A percentile compares a stretch with the other conserved stretches of the same genome.
Conservation (phyloP, 2,113 vertebrate genomes). For the Cheirogaleus medius region DNA sequence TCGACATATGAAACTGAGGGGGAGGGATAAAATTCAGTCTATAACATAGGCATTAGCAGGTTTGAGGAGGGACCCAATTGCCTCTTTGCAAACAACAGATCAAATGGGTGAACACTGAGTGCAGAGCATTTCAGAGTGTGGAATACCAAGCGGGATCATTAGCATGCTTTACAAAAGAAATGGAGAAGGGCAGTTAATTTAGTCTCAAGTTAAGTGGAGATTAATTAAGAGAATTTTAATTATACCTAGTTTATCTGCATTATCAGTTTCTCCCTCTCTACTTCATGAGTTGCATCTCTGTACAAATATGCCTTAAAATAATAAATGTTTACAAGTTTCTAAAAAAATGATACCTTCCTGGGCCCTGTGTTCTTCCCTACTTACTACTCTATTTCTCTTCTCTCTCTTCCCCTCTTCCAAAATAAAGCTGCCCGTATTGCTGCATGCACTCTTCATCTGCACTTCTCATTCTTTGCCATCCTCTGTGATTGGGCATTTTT, state of each 20-base stretch:
- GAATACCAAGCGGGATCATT: background rate
- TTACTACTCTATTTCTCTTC: background rate
- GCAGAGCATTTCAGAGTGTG: background rate
- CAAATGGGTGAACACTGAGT: background rate
- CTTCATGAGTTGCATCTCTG: background rate
- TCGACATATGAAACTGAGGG: background rate
- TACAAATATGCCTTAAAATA: background rate
- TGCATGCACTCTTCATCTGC: no score
- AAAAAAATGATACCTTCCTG: background rate
- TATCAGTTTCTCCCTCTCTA: background rate
- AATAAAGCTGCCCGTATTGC: background rate
- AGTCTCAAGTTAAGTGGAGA: background rate
- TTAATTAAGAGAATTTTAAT: background rate
- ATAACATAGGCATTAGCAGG: background rate
- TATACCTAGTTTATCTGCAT: background rate
- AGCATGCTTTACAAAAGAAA: background rate
- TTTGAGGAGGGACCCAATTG: background rate
- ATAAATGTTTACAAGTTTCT: background rate
- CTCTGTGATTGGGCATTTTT: background rate
- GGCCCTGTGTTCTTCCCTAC: background rate
- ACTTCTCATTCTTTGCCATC: background rate
- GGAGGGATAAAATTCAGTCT: background rate
- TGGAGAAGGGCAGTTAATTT: background rate
- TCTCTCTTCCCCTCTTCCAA: background rate
- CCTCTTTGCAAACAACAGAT: background rate